These are phyloP conservation scores for Toxonevra muliebris DNA, from an alignment of 2,888 invertebrate genomes.

Conservation along the genomic window DNA sequence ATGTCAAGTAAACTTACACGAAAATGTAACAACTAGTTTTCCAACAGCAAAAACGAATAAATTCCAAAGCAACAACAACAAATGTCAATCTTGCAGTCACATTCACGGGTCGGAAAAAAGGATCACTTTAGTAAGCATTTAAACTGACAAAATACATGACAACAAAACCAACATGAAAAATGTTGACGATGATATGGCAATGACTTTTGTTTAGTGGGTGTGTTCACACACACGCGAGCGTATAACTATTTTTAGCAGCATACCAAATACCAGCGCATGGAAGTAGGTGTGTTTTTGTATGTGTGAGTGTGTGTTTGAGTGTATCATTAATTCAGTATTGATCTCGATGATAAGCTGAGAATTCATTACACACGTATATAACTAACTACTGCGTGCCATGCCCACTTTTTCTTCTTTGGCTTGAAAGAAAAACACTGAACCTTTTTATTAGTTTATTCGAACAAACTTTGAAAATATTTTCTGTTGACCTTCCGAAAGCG, in stretches of 20 bases:
- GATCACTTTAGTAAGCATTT: neutral
- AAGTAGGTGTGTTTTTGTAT: neutral
- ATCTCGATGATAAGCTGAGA: neutral
- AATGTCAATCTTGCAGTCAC: constrained; percentile 9
- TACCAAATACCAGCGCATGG: neutral
- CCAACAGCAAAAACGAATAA: neutral
- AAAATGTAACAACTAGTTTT: neutral
- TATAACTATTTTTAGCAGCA: neutral
- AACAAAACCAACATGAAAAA: neutral
- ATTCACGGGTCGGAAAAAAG: constrained; percentile 8
- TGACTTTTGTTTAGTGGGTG: neutral
- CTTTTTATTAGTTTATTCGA: no score
- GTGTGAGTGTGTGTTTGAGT: neutral
- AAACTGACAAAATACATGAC: neutral
- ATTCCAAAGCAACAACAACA: neutral
- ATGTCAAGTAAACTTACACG: neutral
- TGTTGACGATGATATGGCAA: neutral
- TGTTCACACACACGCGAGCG: no score
- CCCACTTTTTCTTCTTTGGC: no score
- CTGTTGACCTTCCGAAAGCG: no score
- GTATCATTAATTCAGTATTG: constrained; percentile 7
- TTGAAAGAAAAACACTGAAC: no score
- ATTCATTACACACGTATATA: no score
- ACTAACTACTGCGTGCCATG: no score
- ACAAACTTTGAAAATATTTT: no score